These are phyloP conservation scores for Cephus spinipes DNA, from an alignment of 2,888 invertebrate genomes.

Conservation along the genomic window DNA sequence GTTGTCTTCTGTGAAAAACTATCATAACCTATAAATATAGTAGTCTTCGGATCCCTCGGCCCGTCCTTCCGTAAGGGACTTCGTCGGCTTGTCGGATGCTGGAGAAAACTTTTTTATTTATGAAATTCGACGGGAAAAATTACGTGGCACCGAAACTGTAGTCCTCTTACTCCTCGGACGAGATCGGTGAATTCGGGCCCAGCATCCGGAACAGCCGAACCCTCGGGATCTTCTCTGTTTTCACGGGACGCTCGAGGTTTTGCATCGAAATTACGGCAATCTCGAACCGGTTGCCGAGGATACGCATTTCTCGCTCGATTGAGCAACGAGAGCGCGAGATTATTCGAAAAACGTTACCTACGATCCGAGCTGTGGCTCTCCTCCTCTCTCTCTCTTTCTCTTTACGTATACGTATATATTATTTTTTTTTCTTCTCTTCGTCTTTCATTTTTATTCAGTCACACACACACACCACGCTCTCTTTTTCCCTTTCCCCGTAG, in stretches of 20 bases:
- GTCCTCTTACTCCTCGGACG: neutral
- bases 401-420: neutral
- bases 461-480: neutral
- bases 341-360: slow-evolving; percentile 4
- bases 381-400: neutral
- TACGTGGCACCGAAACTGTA: slow-evolving; percentile 21
- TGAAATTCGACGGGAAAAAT: slow-evolving; percentile 35
- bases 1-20: slow-evolving; percentile 38
- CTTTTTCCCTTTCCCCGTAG: neutral
- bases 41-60: slow-evolving; percentile 18
- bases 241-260: slow-evolving; percentile 9
- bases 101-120: slow-evolving; percentile 42
- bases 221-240: slow-evolving; percentile 23
- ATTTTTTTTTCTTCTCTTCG: neutral
- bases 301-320: slow-evolving; percentile 7
- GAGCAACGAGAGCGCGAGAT: slow-evolving; percentile 1
- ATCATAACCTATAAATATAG: slow-evolving; percentile 36
- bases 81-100: slow-evolving; percentile 22
- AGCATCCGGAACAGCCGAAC: neutral
- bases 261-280: slow-evolving; percentile 8
- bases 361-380: neutral
- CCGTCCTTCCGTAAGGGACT: neutral
- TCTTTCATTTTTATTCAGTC: neutral
- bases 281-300: neutral
- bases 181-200: neutral